These are phyloP conservation scores for Apostichopus japonicus DNA, from an alignment of 35 echinoderm and acorn worm genomes.

Conservation along the genomic window DNA sequence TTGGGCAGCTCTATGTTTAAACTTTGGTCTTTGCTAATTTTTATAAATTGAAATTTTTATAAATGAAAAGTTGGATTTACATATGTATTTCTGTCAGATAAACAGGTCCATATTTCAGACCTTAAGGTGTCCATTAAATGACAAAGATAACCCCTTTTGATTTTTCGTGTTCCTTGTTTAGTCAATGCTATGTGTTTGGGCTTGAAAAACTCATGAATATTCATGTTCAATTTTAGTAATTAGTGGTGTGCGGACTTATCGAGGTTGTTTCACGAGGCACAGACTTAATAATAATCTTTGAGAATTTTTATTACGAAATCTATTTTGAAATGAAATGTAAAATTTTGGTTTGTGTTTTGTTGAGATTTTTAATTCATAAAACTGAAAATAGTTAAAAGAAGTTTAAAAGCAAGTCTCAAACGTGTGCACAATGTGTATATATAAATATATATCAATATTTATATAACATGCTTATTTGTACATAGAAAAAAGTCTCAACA, in stretches of 20 bases:
- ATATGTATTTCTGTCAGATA: no score
- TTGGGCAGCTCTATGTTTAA: no score
- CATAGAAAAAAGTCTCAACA: constrained; percentile 10
- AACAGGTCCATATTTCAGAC: no score
- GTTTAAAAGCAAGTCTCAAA: neutral
- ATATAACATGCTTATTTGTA: constrained; percentile 39
- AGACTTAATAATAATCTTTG: neutral
- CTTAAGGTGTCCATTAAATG: no score
- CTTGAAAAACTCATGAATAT: no score
- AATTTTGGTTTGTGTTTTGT: neutral
- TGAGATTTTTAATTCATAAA: constrained; percentile 14
- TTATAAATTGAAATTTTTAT: no score
- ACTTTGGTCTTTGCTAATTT: no score
- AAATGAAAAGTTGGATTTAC: no score
- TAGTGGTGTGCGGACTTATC: neutral
- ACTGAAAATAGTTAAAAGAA: neutral
- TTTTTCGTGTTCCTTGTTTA: no score
- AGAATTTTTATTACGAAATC: neutral
- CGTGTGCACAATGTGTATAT: constrained; percentile 17
- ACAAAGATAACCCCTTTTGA: no score
- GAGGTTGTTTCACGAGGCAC: neutral
- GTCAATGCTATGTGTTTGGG: no score
- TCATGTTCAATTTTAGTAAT: no score
- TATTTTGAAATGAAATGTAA: neutral
- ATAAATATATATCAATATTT: constrained; percentile 47